Evolutionary conservation across 2,113 vertebrate genomes (phyloP).

Genomic region (Probosciger aterrimus): DNA sequence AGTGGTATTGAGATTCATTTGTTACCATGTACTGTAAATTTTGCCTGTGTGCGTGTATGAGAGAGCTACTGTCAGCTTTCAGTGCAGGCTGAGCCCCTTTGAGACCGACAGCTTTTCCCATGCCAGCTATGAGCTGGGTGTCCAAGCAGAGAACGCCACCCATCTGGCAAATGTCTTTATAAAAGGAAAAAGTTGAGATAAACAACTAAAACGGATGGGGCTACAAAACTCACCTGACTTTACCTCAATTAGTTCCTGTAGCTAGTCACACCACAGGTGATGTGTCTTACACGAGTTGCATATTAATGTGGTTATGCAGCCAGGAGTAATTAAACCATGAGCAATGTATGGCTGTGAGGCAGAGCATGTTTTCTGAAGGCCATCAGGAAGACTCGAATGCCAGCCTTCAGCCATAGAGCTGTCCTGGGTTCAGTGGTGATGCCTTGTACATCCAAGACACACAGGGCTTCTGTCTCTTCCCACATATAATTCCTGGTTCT

Average conservation of each 20-base stretch:
- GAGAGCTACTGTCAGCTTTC: background rate
- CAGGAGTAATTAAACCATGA: background rate
- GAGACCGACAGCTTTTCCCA: background rate
- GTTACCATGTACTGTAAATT: background rate
- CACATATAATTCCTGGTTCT: background rate
- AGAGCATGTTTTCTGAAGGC: background rate
- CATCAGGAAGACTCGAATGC: background rate
- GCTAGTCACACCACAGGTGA: background rate
- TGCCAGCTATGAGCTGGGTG: background rate
- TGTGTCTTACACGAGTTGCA: background rate
- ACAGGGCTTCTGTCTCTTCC: background rate
- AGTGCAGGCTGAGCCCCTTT: background rate
- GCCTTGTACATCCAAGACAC: background rate
- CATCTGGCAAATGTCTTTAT: background rate
- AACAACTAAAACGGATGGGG: conserved; percentile 6
- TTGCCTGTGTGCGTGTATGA: background rate
- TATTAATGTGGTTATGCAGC: background rate
- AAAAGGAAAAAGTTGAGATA: conserved; percentile 32
- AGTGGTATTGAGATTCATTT: background rate
- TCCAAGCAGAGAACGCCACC: background rate
- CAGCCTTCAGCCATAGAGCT: background rate
- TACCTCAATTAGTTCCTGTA: conserved; percentile 25
- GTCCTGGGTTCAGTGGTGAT: background rate
- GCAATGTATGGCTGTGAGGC: conserved; percentile 7
- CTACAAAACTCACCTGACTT: background rate